Base-by-base conservation (phyloP, 2,797 vertebrate species). In the Nannoperca obscura region DNA sequence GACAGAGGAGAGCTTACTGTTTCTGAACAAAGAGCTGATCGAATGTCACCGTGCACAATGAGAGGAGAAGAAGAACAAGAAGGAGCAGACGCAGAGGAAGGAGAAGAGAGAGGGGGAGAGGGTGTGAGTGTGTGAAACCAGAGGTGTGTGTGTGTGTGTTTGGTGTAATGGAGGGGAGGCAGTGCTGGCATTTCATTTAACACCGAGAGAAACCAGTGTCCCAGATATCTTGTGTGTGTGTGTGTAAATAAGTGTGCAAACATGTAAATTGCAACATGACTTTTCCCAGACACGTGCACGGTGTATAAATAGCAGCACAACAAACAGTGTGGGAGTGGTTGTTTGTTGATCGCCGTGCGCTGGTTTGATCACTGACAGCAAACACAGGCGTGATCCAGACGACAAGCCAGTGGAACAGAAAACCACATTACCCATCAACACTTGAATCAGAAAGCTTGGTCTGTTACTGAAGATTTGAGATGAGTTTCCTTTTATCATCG, bases 11-110 rank as follows among this genome's bases (percentile, higher is more conserved):
- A 74, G 67, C 50, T 55, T 1, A 8, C 22, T 46, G 77, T 79
- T 24, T 52, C 71, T 69, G 64, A 81, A 87, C 80, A 82, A 58
- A 82, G 68, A 68, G 7, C 36, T 15, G 81, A 86, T 88, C 81
- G 34, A 74, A 83, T 84, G 27, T 78, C 80, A 15, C 50, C 0
- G 27, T 30, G 19, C 72, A 83, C 77, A 84, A 76, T 27, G n/a
- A 76, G 64, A n/a, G 34, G 10, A 60, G 32, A 13, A 67, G 60
- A 54, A 54, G 24, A 34, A 63, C 22, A 42, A 34, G 24, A 5
- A 40, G 22, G 44, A 66, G 46, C 10, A 38, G 24, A 60, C 7
- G 52, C 20, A 67, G n/a, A 44, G 32, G 27, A 13, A 20, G 10
- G 0, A 32, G 49, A 32, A 38, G 61, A 44, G 34, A 53, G 5